Base-by-base conservation (phyloP, 37 sponge, comb jelly and placozoan genomes). In the Aplysina aerophoba region DNA sequence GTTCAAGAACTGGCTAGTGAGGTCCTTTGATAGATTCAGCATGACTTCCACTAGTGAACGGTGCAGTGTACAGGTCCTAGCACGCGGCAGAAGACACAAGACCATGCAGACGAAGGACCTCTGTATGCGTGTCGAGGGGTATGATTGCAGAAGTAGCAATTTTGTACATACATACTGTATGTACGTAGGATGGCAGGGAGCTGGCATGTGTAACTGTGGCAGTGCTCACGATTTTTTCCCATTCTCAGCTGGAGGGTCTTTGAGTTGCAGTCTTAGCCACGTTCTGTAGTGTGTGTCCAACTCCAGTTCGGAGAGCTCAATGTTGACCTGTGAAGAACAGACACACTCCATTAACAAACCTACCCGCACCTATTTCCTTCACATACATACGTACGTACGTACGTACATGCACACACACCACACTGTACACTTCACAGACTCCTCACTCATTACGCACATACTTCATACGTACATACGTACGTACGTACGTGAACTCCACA, bases 191-290 rank as follows among this genome's bases (percentile, higher is more conserved):
- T 20, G 17, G 19, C 59, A 58, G 15, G 71, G 15, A 68, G 71
- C 31, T 15, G 15, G 71, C 20, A 36, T 73, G 38, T 36, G 27
- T 73, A 13, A 68, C 24, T 36, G 27, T 34, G 14, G 22, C 5
- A 37, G 14, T 34, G 27, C 83, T 82, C 63, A 91, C 92, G 81
- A 81, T 36, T 91, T 91, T 4, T 87, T 40, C 11, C 78, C 88
- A 58, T 85, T 84, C 82, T 85, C 85, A 36, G 84, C 87, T 2
- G 77, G 85, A 28, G 82, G 85, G 25, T 85, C 85, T 17, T 82
- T 61, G 25, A 90, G 93, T 27, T 89, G 85, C 33, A 93, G 83
- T 55, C 93, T 79, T 38, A 86, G 87, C 93, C 93, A 93, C 27
- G 90, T 89, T 81, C 89, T 87, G 85, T 93, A 93, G 22, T 82